Evolutionary conservation across 2,113 vertebrate species (phyloP), one percentile per base, ranked within the genome.

Genomic region (Plectropomus leopardus): DNA sequence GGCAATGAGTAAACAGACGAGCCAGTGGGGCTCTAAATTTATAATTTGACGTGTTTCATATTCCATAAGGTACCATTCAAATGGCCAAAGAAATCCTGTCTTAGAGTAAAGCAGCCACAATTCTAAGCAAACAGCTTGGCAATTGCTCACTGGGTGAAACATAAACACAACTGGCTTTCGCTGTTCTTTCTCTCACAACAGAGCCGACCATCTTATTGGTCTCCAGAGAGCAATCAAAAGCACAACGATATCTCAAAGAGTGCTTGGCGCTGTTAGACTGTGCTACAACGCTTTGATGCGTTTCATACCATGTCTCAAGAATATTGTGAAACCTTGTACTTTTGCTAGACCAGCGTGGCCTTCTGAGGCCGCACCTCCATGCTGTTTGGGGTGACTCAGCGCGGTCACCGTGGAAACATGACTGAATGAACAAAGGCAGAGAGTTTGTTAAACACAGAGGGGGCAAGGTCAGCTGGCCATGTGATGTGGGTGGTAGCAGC

Each of bases 401-500:
- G 90, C n/a, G 86, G 89, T 94, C 92, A 92, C 86, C 85, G 88
- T 87, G 80, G 84, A 82, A 86, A 92, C 89, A 34, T 82, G 63
- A 57, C 34, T 64, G 66, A 88, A 76, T 32, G 80, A 92, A 88
- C 81, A 91, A 81, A 96, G 94, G 91, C 88, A 94, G 94, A 92
- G 95, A 93, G 93, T 96, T 95, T 95, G 91, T 94, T 94, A 90
- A 94, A 96, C 94, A 95, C 91, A 91, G 93, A 54, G 94, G 95
- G 95, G 94, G 94, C 69, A 40, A 78, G 95, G 95, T 96, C 95
- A 97, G 94, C 93, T 93, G 94, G 94, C 88, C 94, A 92, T 92
- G 95, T 94, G 92, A 94, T 73, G 80, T 78, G 78, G 86, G 82
- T 63, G 71, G 72, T 23, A 44, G 65, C 2, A 21, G 53, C 59